Evolutionary conservation across 2,888 invertebrate species (phyloP), one percentile per base, ranked within the genome.

Genomic region (Stenodera caucasica): DNA sequence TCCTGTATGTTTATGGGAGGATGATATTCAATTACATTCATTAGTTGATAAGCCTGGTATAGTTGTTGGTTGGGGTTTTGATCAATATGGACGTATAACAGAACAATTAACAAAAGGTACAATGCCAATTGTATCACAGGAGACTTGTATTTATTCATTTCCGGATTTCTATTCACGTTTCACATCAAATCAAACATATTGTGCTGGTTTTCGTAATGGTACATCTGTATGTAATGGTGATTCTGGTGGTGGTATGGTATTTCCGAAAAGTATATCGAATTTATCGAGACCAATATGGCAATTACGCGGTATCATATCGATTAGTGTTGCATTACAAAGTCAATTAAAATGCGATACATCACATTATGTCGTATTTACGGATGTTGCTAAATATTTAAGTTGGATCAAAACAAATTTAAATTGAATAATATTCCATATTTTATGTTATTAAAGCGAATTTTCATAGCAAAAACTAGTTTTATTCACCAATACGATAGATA

Each of bases 151-250:
- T 67, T 78, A 85, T 60, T 86, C 86, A 0, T 84, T 84, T 75
- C 84, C 84, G 66, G 84, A 85, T 54, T 86, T 87, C 80, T 87
- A 84, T 74, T 83, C 83, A 0, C 78, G 83, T 50, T 86, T 85
- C 73, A 85, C 86, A 0, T 84, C 84, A 0, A 82, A 83, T 1
- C 84, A 80, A 69, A 85, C 86, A 0, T 87, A 76, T 63, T 82
- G 81, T 63, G 81, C 81, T 7, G 81, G 81, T 1, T 81, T 78
- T 63, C 69, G 73, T 60, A 81, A 81, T 67, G 81, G 81, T 81
- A 75, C 37, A 40, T 40, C 37, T 7, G 37, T 40, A 18, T 40
- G 37, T 40, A 40, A 65, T 40, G 37, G 37, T 40, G 37, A 40
- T 40, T 9, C 9, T 15, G 50, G 50, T 26, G 26, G 50, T 30